Base-by-base conservation (phyloP, 2,797 vertebrate species). In the Etheostoma nigrum region DNA sequence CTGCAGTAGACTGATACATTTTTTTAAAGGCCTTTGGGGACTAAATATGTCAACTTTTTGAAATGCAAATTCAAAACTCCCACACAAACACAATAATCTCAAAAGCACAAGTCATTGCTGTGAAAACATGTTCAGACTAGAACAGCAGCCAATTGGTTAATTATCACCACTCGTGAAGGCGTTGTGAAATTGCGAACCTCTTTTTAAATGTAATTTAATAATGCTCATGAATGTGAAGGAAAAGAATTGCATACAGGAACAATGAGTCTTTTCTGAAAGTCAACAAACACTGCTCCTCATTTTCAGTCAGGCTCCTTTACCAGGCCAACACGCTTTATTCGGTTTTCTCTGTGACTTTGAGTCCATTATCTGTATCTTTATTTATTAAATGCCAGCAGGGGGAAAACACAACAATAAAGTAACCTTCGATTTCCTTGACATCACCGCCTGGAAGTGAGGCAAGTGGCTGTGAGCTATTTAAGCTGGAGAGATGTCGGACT, bases 401-500 rank as follows among this genome's bases (percentile, higher is more conserved):
- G 78, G 57, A 64, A 75, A 74, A 62, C 21, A 40, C 47, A 64
- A 70, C 73, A 79, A 76, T 72, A 49, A 67, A 60, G 67, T 63
- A 74, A 83, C 78, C 48, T 85, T 87, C 18, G 1, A 27, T 74
- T 84, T 60, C 61, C 70, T 79, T 48, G 36, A 84, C 76, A 63
- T 36, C 2, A 1, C 40, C 0, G 1, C 15, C 27, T 76, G 14
- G 14, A 42, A 73, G 52, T 1, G 11, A 63, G 51, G 48, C 2
- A 7, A 68, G 67, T 52, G 1, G 11, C 16, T 42, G 77, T 23
- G 36, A 68, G 72, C 60, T 62, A 55, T 18, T 51, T 70, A 74
- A 53, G 67, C 58, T 19, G 49, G 25, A 51, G 25, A 82, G 51
- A 80, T 49, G 72, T 7, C 54, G 69, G 81, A 74, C 74, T 83